Conservation (phyloP, 2,888 invertebrate genomes). For the Clitarchus hookeri region DNA sequence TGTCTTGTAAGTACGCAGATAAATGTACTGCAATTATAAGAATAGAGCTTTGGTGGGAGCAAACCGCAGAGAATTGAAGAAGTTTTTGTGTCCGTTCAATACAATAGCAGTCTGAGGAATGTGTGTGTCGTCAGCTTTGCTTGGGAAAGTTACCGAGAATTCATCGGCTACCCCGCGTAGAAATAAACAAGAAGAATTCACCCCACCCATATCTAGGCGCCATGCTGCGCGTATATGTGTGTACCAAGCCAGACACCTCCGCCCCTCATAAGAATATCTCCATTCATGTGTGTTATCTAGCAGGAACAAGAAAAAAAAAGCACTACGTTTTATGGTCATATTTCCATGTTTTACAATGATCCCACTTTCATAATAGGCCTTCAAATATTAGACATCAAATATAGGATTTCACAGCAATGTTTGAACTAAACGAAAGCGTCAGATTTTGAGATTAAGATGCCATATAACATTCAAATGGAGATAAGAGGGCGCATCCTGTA, state of each 20-base stretch:
- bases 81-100: neutral
- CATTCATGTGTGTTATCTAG: slow-evolving; percentile 7
- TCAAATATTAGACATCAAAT: slow-evolving; percentile 14
- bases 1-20: neutral
- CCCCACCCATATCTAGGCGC: neutral
- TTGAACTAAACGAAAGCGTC: slow-evolving; percentile 9
- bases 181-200: slow-evolving; percentile 1
- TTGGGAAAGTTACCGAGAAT: neutral
- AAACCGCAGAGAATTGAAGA: neutral
- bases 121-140: neutral
- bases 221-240: neutral
- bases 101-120: neutral
- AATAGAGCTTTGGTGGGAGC: neutral
- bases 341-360: slow-evolving; percentile 14
- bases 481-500: slow-evolving; percentile 28
- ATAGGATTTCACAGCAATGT: slow-evolving; percentile 6
- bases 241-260: neutral
- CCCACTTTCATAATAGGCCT: slow-evolving; percentile 14
- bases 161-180: neutral
- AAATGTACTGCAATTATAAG: neutral
- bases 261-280: neutral
- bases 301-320: slow-evolving; percentile 5
- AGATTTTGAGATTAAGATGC: slow-evolving; percentile 16
- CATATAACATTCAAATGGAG: slow-evolving; percentile 25
- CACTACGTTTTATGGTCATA: neutral